Conservation (phyloP, 2,888 invertebrate genomes). For the Drosophila anomalipes region DNA sequence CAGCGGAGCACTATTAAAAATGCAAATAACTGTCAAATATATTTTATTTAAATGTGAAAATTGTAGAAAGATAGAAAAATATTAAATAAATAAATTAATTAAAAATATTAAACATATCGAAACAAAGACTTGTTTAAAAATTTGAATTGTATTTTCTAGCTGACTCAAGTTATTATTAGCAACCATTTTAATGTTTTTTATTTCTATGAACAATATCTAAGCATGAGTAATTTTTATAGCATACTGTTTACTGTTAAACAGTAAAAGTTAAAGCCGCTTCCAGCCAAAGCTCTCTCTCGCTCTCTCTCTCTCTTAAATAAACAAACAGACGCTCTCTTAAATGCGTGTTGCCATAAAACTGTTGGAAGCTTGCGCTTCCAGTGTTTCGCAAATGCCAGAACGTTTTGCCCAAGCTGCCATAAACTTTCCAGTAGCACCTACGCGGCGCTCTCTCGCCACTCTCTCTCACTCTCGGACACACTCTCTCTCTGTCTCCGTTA, state of each 20-base stretch:
- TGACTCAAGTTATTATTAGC: background rate
- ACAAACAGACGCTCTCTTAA: slow-evolving; percentile 57
- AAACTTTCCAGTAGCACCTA: slow-evolving; percentile 48
- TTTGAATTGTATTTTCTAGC: background rate
- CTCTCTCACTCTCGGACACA: slow-evolving; percentile 12
- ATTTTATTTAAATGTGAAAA: background rate
- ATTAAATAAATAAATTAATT: background rate
- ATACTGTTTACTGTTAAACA: too few relatives aligned
- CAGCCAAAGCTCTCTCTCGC: slow-evolving; percentile 16
- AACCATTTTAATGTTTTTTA: background rate
- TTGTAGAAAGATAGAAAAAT: background rate
- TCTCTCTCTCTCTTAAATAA: slow-evolving; percentile 51
- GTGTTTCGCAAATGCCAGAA: slow-evolving; percentile 47
- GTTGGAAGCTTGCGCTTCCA: slow-evolving; percentile 32
- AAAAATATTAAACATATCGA: background rate
- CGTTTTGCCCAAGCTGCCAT: slow-evolving; percentile 51
- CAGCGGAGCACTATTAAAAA: background rate
- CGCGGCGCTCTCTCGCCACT: slow-evolving; percentile 16
- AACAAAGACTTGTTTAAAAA: background rate
- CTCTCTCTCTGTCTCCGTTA: slow-evolving; percentile 13
- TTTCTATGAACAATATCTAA: background rate
- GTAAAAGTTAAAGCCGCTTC: slow-evolving; percentile 25
- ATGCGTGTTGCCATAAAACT: slow-evolving; percentile 43
- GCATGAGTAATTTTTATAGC: background rate
- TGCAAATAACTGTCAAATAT: background rate